Conservation (phyloP, 1,140 invertebrate species). For the Dendroctonus valens region DNA sequence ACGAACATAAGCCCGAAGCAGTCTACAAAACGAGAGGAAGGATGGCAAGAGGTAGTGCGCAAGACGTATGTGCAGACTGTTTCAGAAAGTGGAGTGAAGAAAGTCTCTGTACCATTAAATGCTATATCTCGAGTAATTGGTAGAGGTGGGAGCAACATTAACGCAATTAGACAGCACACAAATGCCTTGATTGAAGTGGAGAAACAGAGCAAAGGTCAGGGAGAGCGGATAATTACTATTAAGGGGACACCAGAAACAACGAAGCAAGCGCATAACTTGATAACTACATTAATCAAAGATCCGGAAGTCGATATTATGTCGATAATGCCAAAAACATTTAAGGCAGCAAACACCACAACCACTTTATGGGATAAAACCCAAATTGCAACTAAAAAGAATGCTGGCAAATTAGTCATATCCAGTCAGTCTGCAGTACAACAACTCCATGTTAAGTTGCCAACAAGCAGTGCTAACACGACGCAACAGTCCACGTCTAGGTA, state of each 20-base stretch:
- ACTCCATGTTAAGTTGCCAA: background rate
- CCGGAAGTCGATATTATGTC: slow-evolving; percentile 88
- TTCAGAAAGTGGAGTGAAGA: slow-evolving; percentile 65
- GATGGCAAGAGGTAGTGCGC: slow-evolving; percentile 95
- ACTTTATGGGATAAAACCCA: slow-evolving; percentile 62
- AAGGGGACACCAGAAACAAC: slow-evolving; percentile 90
- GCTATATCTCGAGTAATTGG: slow-evolving; percentile 96
- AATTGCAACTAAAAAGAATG: slow-evolving; percentile 48
- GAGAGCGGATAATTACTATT: slow-evolving; percentile 91
- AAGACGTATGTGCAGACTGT: slow-evolving; percentile 63
- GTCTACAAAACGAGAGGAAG: slow-evolving; percentile 77
- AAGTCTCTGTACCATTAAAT: slow-evolving; percentile 89
- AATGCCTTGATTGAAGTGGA: slow-evolving; percentile 98
- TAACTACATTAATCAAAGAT: slow-evolving; percentile 85
- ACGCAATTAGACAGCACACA: slow-evolving; percentile 90
- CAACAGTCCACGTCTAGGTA: too few species aligned
- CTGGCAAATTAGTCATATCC: slow-evolving; percentile 39
- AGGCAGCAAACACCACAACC: slow-evolving; percentile 52
- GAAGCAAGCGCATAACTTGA: slow-evolving; percentile 84
- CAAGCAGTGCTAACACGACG: too few species aligned
- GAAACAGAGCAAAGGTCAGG: slow-evolving; percentile 92
- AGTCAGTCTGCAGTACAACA: slow-evolving; percentile 35
- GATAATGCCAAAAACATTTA: slow-evolving; percentile 72
- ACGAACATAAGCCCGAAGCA: slow-evolving; percentile 65
- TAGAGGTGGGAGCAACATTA: slow-evolving; percentile 93